Conservation (phyloP, 2,113 vertebrate species). For the Pitta sordida region DNA sequence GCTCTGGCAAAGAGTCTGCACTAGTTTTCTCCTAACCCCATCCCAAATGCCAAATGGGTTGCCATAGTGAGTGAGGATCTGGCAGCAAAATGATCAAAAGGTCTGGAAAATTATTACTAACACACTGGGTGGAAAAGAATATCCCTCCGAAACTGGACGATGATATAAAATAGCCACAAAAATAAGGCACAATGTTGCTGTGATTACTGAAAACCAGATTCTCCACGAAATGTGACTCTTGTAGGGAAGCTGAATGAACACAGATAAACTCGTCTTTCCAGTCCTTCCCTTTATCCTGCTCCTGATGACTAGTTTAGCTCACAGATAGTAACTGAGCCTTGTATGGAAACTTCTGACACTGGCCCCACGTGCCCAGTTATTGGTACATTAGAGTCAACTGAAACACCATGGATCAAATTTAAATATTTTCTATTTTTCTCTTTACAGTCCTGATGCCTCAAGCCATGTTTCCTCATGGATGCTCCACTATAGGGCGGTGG, state of each 20-base stretch:
- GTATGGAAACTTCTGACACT: background rate
- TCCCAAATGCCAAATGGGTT: conserved; percentile 6
- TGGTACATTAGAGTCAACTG: rapidly evolving
- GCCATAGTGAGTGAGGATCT: background rate
- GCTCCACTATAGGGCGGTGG: background rate
- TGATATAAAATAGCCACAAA: background rate
- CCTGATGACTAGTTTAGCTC: background rate
- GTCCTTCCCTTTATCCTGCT: background rate
- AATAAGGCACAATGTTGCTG: background rate
- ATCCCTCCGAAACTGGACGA: background rate
- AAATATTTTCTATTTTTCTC: background rate
- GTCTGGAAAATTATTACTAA: conserved; percentile 31
- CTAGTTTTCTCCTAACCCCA: conserved; percentile 29
- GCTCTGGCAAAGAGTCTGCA: background rate
- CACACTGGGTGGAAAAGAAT: background rate
- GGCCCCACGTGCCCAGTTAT: background rate
- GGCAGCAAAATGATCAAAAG: background rate
- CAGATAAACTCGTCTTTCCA: background rate
- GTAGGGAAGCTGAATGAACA: background rate
- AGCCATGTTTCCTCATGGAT: background rate
- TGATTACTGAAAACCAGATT: background rate
- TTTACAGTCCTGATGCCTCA: background rate
- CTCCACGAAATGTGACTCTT: background rate
- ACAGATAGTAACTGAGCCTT: background rate
- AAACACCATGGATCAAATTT: background rate